These are phyloP conservation scores for Centroberyx gerrardi DNA, from an alignment of 2,797 vertebrate species.

Conservation along the genomic window DNA sequence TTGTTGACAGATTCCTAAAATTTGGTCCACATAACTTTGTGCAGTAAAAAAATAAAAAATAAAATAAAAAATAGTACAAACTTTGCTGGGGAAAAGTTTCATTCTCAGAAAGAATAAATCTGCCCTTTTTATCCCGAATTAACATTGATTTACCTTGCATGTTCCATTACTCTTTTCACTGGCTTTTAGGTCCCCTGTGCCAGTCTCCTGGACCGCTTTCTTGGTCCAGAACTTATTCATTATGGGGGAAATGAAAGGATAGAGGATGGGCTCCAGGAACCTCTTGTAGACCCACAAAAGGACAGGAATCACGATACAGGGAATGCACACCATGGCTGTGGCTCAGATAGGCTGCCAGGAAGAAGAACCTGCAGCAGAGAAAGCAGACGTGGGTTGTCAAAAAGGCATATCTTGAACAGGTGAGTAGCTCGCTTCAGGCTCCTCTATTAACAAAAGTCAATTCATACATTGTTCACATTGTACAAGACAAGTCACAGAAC, in stretches of 20 bases:
- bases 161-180: slow-evolving; percentile 70
- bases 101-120: too few species aligned
- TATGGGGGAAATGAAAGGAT: slow-evolving; percentile 91
- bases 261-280: slow-evolving; percentile 94
- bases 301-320: slow-evolving; percentile 96
- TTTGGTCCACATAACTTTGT: too few species aligned
- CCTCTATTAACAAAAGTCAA: not conserved
- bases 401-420: not conserved
- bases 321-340: slow-evolving; percentile 94
- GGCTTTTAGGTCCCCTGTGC: slow-evolving; percentile 44
- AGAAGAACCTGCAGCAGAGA: slow-evolving; percentile 33
- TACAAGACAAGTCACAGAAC: too few species aligned
- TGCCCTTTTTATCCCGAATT: not conserved
- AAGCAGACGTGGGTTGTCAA: not conserved
- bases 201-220: slow-evolving; percentile 81
- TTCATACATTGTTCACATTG: too few species aligned
- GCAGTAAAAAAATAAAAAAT: too few species aligned
- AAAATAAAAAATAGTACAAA: too few species aligned
- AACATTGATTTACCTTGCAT: slow-evolving; percentile 70
- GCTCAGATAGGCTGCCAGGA: not conserved
- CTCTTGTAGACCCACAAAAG: slow-evolving; percentile 98
- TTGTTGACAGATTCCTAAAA: too few species aligned
- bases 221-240: slow-evolving; percentile 88
- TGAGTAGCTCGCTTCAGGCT: not conserved
- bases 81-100: too few species aligned